Evolutionary conservation across 2,888 invertebrate species (phyloP).

Genomic region (Dicranocentrus wangi): DNA sequence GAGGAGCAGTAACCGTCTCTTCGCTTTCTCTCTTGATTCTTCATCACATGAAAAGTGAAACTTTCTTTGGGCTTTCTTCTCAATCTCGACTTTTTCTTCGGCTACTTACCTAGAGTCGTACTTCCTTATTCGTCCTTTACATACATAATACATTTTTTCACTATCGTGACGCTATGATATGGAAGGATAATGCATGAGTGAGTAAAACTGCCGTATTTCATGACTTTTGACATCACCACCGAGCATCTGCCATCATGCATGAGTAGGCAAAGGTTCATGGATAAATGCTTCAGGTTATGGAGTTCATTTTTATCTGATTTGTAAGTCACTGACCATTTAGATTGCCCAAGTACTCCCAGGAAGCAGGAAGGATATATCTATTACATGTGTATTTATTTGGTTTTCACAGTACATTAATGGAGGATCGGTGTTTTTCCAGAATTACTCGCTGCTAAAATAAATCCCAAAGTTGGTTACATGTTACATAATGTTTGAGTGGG

Average conservation of each 20-base stretch:
- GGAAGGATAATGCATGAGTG: constrained; percentile 59
- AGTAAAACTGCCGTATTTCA: constrained; percentile 61
- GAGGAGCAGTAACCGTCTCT: constrained; percentile 16
- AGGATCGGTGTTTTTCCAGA: not conserved
- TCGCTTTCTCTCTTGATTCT: constrained; percentile 25
- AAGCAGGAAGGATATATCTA: not conserved
- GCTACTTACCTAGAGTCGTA: not conserved
- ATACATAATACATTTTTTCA: constrained; percentile 21
- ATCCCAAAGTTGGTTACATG: too few species aligned
- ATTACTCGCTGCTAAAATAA: too few species aligned
- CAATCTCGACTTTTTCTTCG: not conserved
- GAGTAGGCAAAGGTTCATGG: constrained; percentile 9
- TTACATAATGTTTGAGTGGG: too few species aligned
- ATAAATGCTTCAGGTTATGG: constrained; percentile 9
- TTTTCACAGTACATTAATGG: constrained; percentile 21
- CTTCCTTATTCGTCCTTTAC: not conserved
- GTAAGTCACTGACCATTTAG: constrained; percentile 37
- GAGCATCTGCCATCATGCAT: constrained; percentile 46
- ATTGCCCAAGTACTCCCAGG: not conserved
- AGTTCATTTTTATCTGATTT: constrained; percentile 35
- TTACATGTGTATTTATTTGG: constrained; percentile 14
- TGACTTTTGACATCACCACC: constrained; percentile 48
- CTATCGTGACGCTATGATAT: constrained; percentile 40
- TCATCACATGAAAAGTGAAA: constrained; percentile 24
- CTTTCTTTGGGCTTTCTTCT: constrained; percentile 17